A percentile compares a stretch with the other conserved stretches of the same genome.
Evolutionary conservation across 1,140 invertebrate genomes (phyloP).

Genomic region (Brachionus rotundiformis): DNA sequence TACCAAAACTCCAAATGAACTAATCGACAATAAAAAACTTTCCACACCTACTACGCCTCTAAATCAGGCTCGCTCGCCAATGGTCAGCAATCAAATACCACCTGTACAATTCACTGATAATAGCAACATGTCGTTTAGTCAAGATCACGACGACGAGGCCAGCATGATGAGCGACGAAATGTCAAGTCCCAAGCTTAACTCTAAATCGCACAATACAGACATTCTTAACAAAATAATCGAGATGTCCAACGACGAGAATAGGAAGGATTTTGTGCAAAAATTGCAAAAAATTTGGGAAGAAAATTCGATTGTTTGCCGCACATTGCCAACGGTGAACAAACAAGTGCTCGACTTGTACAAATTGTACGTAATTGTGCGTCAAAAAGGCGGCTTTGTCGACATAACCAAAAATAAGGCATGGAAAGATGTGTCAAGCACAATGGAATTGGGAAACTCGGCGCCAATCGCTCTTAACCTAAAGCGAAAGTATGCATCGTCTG

Average conservation of each 20-base stretch:
- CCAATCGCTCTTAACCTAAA: conserved; percentile 92
- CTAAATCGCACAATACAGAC: conserved; percentile 29
- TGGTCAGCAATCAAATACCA: neutral
- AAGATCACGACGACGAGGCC: conserved; percentile 28
- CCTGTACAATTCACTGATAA: neutral
- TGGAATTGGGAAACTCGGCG: conserved; percentile 90
- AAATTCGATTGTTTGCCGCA: conserved; percentile 33
- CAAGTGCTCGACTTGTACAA: conserved; percentile 94
- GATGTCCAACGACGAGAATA: conserved; percentile 4
- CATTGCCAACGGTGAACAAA: conserved; percentile 89
- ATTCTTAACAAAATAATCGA: conserved; percentile 1
- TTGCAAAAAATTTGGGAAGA: conserved; percentile 46
- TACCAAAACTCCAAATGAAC: neutral
- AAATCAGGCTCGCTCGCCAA: neutral
- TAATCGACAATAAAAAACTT: neutral
- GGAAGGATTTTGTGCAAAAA: conserved; percentile 37
- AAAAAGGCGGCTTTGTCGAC: conserved; percentile 93
- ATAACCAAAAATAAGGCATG: conserved; percentile 96
- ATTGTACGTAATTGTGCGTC: conserved; percentile 89
- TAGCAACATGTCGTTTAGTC: conserved; percentile 41
- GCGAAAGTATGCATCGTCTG: conserved; percentile 94
- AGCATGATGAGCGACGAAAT: conserved; percentile 48
- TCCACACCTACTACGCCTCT: neutral
- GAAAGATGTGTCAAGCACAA: conserved; percentile 90
- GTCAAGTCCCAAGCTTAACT: neutral